Evolutionary conservation across 2,113 vertebrate genomes (phyloP), one percentile per base, ranked within the genome.

Genomic region (Butorides virescens): DNA sequence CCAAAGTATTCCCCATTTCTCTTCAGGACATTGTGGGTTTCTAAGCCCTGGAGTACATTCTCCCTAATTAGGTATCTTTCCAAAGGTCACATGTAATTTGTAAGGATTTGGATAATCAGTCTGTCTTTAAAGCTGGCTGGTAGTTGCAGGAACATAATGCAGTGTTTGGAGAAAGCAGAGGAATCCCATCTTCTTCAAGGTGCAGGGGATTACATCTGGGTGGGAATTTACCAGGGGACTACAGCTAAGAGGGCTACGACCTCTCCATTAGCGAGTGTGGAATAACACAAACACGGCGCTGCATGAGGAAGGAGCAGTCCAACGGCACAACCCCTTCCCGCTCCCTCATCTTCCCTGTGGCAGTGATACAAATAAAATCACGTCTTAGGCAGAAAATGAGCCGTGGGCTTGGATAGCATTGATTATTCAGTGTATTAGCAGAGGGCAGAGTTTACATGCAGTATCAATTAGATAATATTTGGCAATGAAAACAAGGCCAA

Each of bases 381-480:
- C 0, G 0, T 75, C 65, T 79, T 49, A 75, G 71, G 74, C 84
- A 85, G 80, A 96, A 95, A 95, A 85, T 20, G 73, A 91, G 66
- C 77, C 19, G 2, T 47, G 62, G 37, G 37, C 49, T 92, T 85
- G 89, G 58, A 95, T 39, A 91, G 29, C 70, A 85, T 20, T 95
- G 91, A 95, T 97, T 96, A 93, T 91, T 92, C 56, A 46, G 42
- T 58, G 49, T 93, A 79, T 93, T 93, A 93, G 32, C 46, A 76
- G 84, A 90, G 86, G 91, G 94, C 86, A 96, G 80, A 95, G 92
- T 93, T 96, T 93, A 97, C 96, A 95, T 92, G 70, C 94, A 96
- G 71, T 87, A 96, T 90, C 92, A 96, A 93, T 97, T 96, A 95
- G 84, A 90, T 95, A 92, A 86, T 67, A 55, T 44, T 90, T 94